Percentiles rank a stretch among this genome's conserved stretches.
These are phyloP conservation scores for Pachypanchax playfairii DNA, from an alignment of 2,113 vertebrate species.

Conservation along the genomic window DNA sequence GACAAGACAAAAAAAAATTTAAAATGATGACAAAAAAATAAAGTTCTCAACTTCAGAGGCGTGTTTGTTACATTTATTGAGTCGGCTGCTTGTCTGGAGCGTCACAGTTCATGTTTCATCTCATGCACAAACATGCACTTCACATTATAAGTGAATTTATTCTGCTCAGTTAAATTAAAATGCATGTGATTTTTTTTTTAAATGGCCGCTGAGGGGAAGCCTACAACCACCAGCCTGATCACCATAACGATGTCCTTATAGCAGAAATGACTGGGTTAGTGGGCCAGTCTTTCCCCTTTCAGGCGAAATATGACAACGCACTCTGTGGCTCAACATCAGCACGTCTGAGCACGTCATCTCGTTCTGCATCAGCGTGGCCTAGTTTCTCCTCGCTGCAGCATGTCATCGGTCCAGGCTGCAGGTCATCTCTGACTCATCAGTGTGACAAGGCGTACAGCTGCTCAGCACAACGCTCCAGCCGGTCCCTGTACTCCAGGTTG, in stretches of 20 bases:
- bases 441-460: slow-evolving; percentile 67
- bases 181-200: slow-evolving; percentile 14
- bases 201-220: slow-evolving; percentile 51
- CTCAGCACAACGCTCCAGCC: slow-evolving; percentile 64
- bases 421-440: slow-evolving; percentile 5
- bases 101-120: background rate
- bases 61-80: slow-evolving; percentile 41
- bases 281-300: slow-evolving; percentile 37
- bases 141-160: no score
- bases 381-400: background rate
- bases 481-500: slow-evolving; percentile 80
- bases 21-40: slow-evolving; percentile 81
- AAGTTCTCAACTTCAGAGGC: slow-evolving; percentile 77
- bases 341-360: background rate
- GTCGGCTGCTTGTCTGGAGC: background rate
- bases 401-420: background rate
- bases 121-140: background rate
- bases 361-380: slow-evolving; percentile 20
- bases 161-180: no score
- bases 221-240: background rate
- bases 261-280: slow-evolving; percentile 42
- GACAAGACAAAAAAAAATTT: slow-evolving; percentile 72
- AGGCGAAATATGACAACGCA: slow-evolving; percentile 33
- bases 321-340: slow-evolving; percentile 17
- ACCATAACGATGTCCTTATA: slow-evolving; percentile 12